Conservation (phyloP, 1,140 invertebrate species). For the Heterodera schachtii region DNA sequence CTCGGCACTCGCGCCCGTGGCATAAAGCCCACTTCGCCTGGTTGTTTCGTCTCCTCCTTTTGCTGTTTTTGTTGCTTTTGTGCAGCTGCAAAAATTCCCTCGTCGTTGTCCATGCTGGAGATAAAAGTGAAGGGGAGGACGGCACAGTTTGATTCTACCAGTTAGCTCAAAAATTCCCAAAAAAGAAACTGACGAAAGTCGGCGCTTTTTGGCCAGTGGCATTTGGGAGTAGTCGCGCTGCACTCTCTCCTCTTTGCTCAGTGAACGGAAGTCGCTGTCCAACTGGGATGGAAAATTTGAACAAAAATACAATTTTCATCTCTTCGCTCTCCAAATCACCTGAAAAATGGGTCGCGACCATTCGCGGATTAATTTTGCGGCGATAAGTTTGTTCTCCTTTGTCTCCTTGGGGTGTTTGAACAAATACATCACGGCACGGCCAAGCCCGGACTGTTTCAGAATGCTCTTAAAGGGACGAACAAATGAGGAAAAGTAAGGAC, state of each 20-base stretch:
- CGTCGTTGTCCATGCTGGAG: conserved; percentile 40
- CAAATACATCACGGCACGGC: conserved; percentile 96
- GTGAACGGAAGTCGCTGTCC: conserved; percentile 83
- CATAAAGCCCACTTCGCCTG: conserved; percentile 93
- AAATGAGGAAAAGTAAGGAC: too few relatives aligned
- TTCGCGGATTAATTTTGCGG: conserved; percentile 83
- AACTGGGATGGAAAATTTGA: conserved; percentile 46
- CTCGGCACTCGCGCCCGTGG: conserved; percentile 87
- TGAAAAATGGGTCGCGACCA: conserved; percentile 65
- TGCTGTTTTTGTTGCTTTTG: conserved; percentile 24
- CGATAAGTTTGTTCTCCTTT: conserved; percentile 85
- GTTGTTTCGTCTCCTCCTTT: conserved; percentile 68
- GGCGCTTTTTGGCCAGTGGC: conserved; percentile 72
- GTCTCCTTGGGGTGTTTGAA: conserved; percentile 98
- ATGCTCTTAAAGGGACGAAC: conserved; percentile 77
- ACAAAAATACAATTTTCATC: conserved; percentile 3
- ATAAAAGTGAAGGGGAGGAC: background rate
- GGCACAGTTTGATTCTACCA: background rate
- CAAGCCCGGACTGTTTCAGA: conserved; percentile 84
- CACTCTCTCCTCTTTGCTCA: conserved; percentile 76
- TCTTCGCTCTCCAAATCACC: conserved; percentile 28
- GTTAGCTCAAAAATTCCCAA: background rate
- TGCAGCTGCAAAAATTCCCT: conserved; percentile 17
- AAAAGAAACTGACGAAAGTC: conserved; percentile 48
- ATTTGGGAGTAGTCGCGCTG: conserved; percentile 87